Conservation (phyloP, 2,888 invertebrate species). For the Prionchulus punctatus region DNA sequence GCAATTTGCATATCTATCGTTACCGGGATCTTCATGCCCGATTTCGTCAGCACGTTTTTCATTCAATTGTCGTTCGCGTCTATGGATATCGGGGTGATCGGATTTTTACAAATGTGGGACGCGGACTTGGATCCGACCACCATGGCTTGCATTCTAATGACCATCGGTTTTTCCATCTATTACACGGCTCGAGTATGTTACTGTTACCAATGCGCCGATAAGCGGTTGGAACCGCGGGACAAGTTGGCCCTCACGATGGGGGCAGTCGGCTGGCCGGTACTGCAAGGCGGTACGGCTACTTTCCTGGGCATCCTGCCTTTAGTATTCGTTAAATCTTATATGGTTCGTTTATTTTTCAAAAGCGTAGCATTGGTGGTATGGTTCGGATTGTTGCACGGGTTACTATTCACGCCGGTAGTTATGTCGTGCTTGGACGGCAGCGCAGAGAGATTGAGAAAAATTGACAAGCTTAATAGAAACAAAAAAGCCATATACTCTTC, state of each 20-base stretch:
- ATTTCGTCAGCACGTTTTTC: slow-evolving; percentile 75
- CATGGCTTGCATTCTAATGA: slow-evolving; percentile 91
- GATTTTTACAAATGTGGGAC: slow-evolving; percentile 87
- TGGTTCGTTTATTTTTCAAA: slow-evolving; percentile 87
- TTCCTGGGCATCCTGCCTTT: slow-evolving; percentile 72
- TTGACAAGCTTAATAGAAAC: neutral
- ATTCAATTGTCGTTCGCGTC: slow-evolving; percentile 84
- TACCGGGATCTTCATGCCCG: slow-evolving; percentile 79
- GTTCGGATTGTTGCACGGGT: slow-evolving; percentile 79
- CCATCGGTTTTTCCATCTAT: slow-evolving; percentile 87
- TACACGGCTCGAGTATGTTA: slow-evolving; percentile 52
- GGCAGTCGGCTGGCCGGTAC: slow-evolving; percentile 69
- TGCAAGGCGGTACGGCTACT: slow-evolving; percentile 75
- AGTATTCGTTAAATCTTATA: slow-evolving; percentile 74
- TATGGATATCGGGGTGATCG: slow-evolving; percentile 78
- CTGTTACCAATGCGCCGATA: slow-evolving; percentile 22
- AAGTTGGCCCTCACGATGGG: slow-evolving; percentile 68
- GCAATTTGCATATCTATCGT: slow-evolving; percentile 72
- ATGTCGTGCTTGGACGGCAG: slow-evolving; percentile 15
- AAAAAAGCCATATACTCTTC: too few species aligned
- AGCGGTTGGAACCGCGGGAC: neutral
- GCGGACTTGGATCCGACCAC: slow-evolving; percentile 49
- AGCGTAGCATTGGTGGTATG: slow-evolving; percentile 83
- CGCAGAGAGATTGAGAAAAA: neutral
- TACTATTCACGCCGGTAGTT: slow-evolving; percentile 60